Evolutionary conservation across 2,888 invertebrate genomes (phyloP), one percentile per base, ranked within the genome.

Genomic region (Leptinotarsa peninsularis): DNA sequence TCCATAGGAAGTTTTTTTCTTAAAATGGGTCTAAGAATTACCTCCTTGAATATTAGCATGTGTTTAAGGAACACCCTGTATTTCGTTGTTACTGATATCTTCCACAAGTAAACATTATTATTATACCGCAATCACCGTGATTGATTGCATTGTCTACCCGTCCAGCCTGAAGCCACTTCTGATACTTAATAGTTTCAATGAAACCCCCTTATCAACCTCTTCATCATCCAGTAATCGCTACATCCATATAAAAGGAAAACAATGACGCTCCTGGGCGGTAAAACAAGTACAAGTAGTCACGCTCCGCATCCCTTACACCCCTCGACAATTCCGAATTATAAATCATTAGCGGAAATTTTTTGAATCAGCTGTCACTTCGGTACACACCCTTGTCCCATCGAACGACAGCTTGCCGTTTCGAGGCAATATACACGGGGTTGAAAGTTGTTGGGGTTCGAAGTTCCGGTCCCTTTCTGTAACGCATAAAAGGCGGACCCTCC

Each of bases 261-360:
- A 63, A 33, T n/a, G 33, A 63, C 2, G 18, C 43, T 18, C 17
- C 17, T 15, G 18, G 63, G 33, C 33, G 63, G 63, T 63, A 63
- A 33, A 63, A 63, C 63, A 63, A 33, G 63, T 27, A 17, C n/a
- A 7, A 33, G 63, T 63, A 33, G 63, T 63, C 63, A 27, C 63
- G 63, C 33, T 63, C 13, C 63, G 18, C 17, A 18, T 43, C n/a
- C 17, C 4, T 7, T 17, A 18, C 63, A 43, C 63, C 63, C 63
- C 63, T 63, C 58, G 43, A 63, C 63, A 63, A 63, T 63, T 43
- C 63, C 63, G 18, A 63, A 63, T 63, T 43, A 63, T 63, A 63
- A 63, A 63, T 63, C 63, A 63, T 63, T 63, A 63, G 63, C 10
- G 43, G n/a, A 18, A 33, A 63, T 63, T 63, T 63, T 63, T 33